phyloP scores from a whole-genome alignment of 2,797 vertebrate genomes.

The Bradypodion pumilum region DNA sequence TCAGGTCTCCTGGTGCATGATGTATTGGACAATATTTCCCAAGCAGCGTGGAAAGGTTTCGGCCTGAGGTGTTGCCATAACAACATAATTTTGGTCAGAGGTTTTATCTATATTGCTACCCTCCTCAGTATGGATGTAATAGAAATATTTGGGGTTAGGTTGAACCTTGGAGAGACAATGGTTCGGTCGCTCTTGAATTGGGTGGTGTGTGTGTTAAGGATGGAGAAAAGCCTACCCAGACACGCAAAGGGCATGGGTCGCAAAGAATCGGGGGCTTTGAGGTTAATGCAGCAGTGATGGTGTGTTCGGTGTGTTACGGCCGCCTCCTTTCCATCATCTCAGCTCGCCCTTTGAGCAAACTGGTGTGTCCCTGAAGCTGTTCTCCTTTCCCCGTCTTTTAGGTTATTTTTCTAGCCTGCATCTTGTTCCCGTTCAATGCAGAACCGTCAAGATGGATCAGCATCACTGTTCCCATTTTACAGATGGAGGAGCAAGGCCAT shows the following conservation, averaged over 20 bases:
- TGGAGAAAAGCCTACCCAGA: background rate
- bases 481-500: background rate
- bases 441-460: background rate
- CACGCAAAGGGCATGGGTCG: background rate
- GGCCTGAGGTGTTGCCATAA: slow-evolving; percentile 45
- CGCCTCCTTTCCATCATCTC: slow-evolving; percentile 10
- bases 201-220: no score
- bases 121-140: slow-evolving; percentile 21
- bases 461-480: background rate
- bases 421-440: background rate
- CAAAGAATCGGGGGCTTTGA: background rate
- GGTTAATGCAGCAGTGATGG: slow-evolving; percentile 1
- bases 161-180: slow-evolving; percentile 14
- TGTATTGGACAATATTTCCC: slow-evolving; percentile 56
- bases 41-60: slow-evolving; percentile 28
- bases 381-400: background rate
- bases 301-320: background rate
- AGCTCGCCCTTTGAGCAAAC: background rate
- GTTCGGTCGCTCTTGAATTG: background rate
- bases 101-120: slow-evolving; percentile 41
- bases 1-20: slow-evolving; percentile 54
- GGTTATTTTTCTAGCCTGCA: background rate
- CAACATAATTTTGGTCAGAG: slow-evolving; percentile 48
- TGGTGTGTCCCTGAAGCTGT: background rate
- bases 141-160: slow-evolving; percentile 38